Base-by-base conservation (phyloP, 2,113 vertebrate genomes). In the Pelusios castaneus region DNA sequence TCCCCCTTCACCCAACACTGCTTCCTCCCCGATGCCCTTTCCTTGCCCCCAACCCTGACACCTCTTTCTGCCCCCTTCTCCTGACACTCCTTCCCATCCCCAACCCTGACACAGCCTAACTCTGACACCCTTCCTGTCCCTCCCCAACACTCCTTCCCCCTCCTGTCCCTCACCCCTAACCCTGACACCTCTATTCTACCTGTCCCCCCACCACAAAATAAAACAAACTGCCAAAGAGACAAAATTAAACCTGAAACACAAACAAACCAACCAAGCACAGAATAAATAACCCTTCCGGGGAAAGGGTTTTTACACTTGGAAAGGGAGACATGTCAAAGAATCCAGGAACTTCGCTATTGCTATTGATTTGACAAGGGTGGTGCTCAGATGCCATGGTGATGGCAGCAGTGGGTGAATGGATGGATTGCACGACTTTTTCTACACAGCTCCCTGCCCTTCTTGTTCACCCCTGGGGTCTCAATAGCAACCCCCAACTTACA, bases 231-330 rank as follows among this genome's bases (percentile, higher is more conserved):
- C 43, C 75, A 27, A 41, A 73, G 9, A 22, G 47, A 43, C 8
- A 56, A 21, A 73, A 73, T 38, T 38, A 41, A n/a, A 22, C n/a
- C 19, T 73, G 67, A 73, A 41, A 41, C 4, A 38, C 67, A 70
- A n/a, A 9, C 67, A 73, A 41, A 24, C 38, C 5, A 11, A 73
- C n/a, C 70, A 73, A 73, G 0, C 1, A 22, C 41, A 0, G 16
- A 22, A 85, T 10, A 81, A 87, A 88, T 5, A 41, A 16, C 60
- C 14, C 58, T 51, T 11, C 3, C 6, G n/a, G 80, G 3, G 6
- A 16, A 17, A 70, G 38, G 58, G 51, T 45, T 67, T 88, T 88
- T 41, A 70, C 43, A 1, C 0, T 63, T 81, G 52, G 0, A 2
- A 19, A 85, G 22, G 70, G 5, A 73, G 22, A 11, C 24, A 19